Conservation (phyloP, 2,888 invertebrate species). For the Proisotoma minuta region DNA sequence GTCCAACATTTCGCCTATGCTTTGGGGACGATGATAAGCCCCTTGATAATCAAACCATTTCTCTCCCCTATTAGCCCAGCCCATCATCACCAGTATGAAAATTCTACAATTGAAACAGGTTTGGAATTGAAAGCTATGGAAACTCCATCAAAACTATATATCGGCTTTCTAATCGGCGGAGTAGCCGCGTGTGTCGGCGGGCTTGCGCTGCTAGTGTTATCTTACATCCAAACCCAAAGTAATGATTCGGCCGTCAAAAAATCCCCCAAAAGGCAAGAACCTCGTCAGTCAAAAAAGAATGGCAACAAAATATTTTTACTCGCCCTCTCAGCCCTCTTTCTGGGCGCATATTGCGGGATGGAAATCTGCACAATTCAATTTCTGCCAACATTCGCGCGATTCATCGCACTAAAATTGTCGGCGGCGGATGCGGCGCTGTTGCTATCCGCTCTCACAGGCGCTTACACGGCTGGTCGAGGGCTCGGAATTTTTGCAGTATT, state of each 20-base stretch:
- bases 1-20: slow-evolving; percentile 35
- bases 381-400: slow-evolving; percentile 38
- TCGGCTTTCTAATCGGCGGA: slow-evolving; percentile 35
- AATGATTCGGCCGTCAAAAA: too few species aligned
- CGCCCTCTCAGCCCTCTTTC: slow-evolving; percentile 18
- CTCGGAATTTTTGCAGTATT: slow-evolving; percentile 24
- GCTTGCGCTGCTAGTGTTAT: slow-evolving; percentile 18
- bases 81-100: not conserved
- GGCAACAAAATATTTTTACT: slow-evolving; percentile 14
- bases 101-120: not conserved
- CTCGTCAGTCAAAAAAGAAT: too few species aligned
- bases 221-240: not conserved
- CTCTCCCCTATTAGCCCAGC: not conserved
- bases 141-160: slow-evolving; percentile 17
- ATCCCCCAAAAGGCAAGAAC: too few species aligned
- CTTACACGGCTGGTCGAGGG: slow-evolving; percentile 27
- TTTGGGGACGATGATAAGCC: slow-evolving; percentile 22
- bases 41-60: slow-evolving; percentile 29
- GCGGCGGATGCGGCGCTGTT: slow-evolving; percentile 27
- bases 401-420: slow-evolving; percentile 25
- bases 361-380: slow-evolving; percentile 34
- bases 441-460: slow-evolving; percentile 28
- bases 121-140: too few species aligned
- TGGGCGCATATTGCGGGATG: slow-evolving; percentile 35
- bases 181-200: slow-evolving; percentile 16